These are phyloP conservation scores for Hirtodrosophila histrioides DNA, from an alignment of 2,888 invertebrate species.

Conservation along the genomic window DNA sequence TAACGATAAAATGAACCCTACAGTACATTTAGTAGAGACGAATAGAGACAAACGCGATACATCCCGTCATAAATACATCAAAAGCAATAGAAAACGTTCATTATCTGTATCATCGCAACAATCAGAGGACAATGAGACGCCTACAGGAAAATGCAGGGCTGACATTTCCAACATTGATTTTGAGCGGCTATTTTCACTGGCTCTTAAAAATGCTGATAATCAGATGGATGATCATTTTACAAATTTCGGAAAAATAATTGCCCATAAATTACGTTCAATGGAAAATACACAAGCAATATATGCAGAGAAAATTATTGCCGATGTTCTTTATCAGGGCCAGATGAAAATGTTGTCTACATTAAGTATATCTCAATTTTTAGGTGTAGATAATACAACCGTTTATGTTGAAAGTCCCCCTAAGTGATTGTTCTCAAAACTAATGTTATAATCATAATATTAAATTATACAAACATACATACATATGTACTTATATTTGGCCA, in stretches of 20 bases:
- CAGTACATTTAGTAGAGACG: conserved; percentile 23
- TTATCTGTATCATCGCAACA: conserved; percentile 74
- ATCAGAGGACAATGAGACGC: conserved; percentile 71
- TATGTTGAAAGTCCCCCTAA: conserved; percentile 70
- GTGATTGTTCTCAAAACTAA: conserved; percentile 49
- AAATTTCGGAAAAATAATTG: conserved; percentile 83
- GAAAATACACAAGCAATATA: conserved; percentile 82
- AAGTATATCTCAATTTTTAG: conserved; percentile 73
- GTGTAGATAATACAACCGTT: conserved; percentile 66
- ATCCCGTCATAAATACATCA: conserved; percentile 31
- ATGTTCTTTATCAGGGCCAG: conserved; percentile 83
- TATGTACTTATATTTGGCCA: conserved; percentile 27
- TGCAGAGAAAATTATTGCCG: conserved; percentile 83
- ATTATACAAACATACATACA: conserved; percentile 35
- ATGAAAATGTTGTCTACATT: conserved; percentile 81
- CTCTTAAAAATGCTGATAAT: conserved; percentile 80
- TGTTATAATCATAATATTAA: conserved; percentile 37
- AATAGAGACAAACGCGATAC: conserved; percentile 30
- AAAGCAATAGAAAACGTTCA: conserved; percentile 70
- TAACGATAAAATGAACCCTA: conserved; percentile 35
- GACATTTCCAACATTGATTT: conserved; percentile 81
- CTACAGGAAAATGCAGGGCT: conserved; percentile 76
- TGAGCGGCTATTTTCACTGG: conserved; percentile 80
- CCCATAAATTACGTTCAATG: conserved; percentile 83
- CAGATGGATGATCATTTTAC: conserved; percentile 81